Base-by-base conservation (phyloP, 2,888 invertebrate species). In the Sisyra nigra region DNA sequence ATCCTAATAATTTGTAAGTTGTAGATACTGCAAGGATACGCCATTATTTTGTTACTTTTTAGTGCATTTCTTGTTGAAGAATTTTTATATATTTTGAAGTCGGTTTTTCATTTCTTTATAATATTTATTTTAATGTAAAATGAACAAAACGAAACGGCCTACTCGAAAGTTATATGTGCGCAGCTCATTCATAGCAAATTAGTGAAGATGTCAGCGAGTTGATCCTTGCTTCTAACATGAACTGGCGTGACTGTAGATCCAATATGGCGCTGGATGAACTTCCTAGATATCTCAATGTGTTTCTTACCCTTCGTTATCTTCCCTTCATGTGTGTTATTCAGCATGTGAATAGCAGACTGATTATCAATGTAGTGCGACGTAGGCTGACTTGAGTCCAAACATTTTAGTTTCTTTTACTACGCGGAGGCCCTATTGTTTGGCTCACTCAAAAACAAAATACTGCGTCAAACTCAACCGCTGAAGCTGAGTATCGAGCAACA, bases 231-330 rank as follows among this genome's bases (percentile, higher is more conserved):
- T 13, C 36, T 6, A 6, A 47, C 41, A 42, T 44, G 15, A 10
- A 41, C 15, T 14, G 13, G 31, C 6, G 2, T n/a, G 8, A 41
- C 41, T 9, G 34, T 41, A 8, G n/a, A 7, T 2, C 18, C 33
- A n/a, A 41, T 13, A 34, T 41, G 41, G n/a, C 33, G n/a, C 9
- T 34, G 14, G 13, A 44, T 37, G 29, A 46, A 46, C 14, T 46
- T 39, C 24, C 43, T 43, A 14, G 15, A 10, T 17, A 45, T 45
- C 14, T 45, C 45, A 74, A 73, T 63, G 68, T 66, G 50, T 50
- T 51, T 50, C 51, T 47, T 44, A 34, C 33, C 44, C 34, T 44
- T 47, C 10, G 37, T 46, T 38, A 40, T 33, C 24, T 42, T 42
- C 24, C 34, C 39, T 31, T 43, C 42, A n/a, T 49, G 44, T n/a